A percentile compares a stretch with the other conserved stretches of the same genome.
Evolutionary conservation across 2,113 vertebrate genomes (phyloP).

Genomic region (Phodopus roborovskii): DNA sequence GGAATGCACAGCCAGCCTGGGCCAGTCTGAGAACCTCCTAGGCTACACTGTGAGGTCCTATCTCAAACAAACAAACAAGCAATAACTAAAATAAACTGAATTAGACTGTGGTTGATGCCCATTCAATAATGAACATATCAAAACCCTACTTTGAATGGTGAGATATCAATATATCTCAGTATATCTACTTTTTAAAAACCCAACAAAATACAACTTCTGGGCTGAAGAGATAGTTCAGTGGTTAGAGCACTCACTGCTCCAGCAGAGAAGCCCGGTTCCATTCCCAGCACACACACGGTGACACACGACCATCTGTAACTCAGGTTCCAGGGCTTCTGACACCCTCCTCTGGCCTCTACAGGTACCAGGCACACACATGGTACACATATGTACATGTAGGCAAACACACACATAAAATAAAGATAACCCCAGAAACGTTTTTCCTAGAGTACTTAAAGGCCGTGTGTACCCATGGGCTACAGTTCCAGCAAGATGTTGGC

Average conservation of each 20-base stretch:
- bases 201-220: not conserved
- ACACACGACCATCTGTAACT: not conserved
- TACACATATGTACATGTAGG: not conserved
- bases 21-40: not conserved
- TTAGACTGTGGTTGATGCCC: not conserved
- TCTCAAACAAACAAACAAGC: not conserved
- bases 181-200: not conserved
- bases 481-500: not conserved
- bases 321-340: not conserved
- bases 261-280: not conserved
- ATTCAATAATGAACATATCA: not conserved
- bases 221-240: not conserved
- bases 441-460: not conserved
- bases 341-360: not conserved
- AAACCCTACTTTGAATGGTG: not conserved
- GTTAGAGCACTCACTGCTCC: not conserved
- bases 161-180: not conserved
- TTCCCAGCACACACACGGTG: not conserved
- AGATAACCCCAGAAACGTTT: not conserved
- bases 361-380: not conserved
- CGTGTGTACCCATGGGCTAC: not conserved
- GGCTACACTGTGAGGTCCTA: not conserved
- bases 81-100: slow-evolving; percentile 18
- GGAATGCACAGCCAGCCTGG: not conserved
- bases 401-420: not conserved